These are phyloP conservation scores for Neopipo cinnamomea DNA, from an alignment of 2,113 vertebrate species.

Conservation along the genomic window DNA sequence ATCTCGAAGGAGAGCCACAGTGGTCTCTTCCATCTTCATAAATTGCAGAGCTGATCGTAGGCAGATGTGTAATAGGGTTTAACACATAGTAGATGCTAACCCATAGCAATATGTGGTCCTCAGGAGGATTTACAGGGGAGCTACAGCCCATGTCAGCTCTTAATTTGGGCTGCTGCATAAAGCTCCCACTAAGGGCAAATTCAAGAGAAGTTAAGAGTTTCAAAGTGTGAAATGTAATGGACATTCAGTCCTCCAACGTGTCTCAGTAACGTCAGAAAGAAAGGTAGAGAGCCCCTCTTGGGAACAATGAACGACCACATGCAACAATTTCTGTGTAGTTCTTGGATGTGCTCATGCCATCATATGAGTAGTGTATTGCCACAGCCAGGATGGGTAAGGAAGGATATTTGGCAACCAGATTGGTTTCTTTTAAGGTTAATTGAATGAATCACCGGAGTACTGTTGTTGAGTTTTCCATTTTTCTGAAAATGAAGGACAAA, in stretches of 20 bases:
- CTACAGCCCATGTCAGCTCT: neutral
- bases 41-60: neutral
- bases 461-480: neutral
- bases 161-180: neutral
- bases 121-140: neutral
- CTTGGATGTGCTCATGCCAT: neutral
- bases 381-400: neutral
- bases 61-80: neutral
- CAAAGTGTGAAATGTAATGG: neutral
- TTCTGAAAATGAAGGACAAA: neutral
- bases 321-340: neutral
- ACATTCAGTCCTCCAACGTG: neutral
- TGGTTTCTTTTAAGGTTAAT: slow-evolving; percentile 7
- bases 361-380: neutral
- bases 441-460: neutral
- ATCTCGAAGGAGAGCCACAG: neutral
- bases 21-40: neutral
- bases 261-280: neutral
- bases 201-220: neutral
- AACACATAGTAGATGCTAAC: neutral
- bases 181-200: neutral
- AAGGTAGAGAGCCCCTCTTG: neutral
- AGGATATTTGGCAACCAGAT: neutral
- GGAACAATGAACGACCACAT: neutral
- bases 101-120: neutral